phyloP scores from a whole-genome alignment of 2,888 invertebrate genomes.

The Thyatira batis region DNA sequence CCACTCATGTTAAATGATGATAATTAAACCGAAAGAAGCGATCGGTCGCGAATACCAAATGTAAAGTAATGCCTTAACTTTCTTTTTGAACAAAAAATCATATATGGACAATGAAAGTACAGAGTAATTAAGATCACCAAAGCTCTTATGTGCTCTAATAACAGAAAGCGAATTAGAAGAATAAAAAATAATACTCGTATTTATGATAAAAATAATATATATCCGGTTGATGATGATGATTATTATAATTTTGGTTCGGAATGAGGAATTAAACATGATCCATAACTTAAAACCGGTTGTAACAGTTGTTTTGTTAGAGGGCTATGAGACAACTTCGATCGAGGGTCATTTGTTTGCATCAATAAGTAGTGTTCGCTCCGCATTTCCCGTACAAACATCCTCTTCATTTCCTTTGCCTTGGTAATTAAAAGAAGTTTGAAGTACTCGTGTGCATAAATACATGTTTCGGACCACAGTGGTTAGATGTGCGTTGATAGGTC shows the following conservation, averaged over 20 bases:
- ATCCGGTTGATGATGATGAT: no score
- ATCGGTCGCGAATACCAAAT: constrained; percentile 8
- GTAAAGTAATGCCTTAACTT: constrained; percentile 15
- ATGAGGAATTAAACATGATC: not conserved
- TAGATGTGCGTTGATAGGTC: no score
- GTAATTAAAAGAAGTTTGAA: no score
- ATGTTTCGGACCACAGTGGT: no score
- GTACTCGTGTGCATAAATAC: no score
- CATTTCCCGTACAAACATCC: no score
- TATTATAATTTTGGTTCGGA: no score
- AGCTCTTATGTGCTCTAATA: not conserved
- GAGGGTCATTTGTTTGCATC: not conserved
- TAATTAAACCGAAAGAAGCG: constrained; percentile 51
- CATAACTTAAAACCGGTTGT: not conserved
- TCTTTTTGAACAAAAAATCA: constrained; percentile 3
- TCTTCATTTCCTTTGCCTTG: no score
- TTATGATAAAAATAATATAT: no score
- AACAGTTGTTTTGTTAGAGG: not conserved
- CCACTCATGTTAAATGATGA: constrained; percentile 46
- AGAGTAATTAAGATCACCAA: not conserved
- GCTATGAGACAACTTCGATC: not conserved
- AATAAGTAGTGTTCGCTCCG: no score
- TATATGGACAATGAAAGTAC: not conserved
- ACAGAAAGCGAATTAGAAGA: not conserved
- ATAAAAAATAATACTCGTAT: no score